Conservation (phyloP, 1,140 invertebrate genomes). For the Pentalonia nigronervosa region DNA sequence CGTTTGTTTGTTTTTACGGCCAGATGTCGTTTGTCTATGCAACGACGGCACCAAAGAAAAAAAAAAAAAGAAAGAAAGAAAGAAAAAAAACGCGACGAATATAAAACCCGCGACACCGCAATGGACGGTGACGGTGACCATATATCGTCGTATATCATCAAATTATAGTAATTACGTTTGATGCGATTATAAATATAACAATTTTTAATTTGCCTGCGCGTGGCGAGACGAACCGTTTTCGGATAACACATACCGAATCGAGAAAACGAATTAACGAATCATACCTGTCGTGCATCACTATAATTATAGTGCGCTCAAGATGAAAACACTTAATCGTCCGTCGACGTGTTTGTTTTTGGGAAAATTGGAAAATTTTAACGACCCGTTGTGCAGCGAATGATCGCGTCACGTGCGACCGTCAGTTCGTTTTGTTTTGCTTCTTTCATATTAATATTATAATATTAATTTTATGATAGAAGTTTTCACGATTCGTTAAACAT, state of each 20-base stretch:
- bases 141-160: background rate
- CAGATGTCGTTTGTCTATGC: background rate
- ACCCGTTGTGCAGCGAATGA: background rate
- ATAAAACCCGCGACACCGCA: background rate
- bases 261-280: background rate
- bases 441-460: too few species aligned
- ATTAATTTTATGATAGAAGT: background rate
- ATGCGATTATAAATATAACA: background rate
- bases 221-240: background rate
- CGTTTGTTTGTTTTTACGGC: background rate
- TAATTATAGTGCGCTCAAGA: background rate
- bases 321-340: background rate
- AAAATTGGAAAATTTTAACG: background rate
- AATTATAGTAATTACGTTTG: background rate
- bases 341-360: background rate
- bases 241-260: background rate
- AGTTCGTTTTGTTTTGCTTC: too few species aligned
- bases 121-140: background rate
- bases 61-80: too few species aligned
- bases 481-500: background rate
- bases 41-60: background rate
- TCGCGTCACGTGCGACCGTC: background rate
- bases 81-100: background rate
- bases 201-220: background rate
- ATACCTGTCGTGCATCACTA: background rate